phyloP scores from a whole-genome alignment of 2,888 invertebrate species.

The Luperina testacea region DNA sequence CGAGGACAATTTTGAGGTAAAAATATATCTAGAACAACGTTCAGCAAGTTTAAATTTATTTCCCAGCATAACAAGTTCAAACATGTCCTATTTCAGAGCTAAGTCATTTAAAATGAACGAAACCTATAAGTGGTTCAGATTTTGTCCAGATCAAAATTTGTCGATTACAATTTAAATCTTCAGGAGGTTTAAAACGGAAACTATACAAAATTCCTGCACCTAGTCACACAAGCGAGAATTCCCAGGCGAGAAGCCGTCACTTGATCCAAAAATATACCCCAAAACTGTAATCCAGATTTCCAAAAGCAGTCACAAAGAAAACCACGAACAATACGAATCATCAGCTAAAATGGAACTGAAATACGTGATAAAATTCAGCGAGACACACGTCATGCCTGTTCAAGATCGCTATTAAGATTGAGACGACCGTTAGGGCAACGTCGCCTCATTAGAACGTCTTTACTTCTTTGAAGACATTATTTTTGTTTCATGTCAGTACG shows the following conservation, averaged over 20 bases:
- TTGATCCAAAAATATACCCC: slow-evolving; percentile 44
- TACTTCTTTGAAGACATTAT: slow-evolving; percentile 50
- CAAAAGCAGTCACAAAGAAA: slow-evolving; percentile 37
- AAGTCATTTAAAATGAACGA: neutral
- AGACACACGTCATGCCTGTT: slow-evolving; percentile 67
- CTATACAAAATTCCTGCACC: slow-evolving; percentile 8
- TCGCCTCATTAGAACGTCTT: slow-evolving; percentile 64
- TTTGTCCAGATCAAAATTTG: neutral
- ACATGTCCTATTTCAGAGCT: neutral
- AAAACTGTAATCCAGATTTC: slow-evolving; percentile 3
- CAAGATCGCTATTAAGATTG: slow-evolving; percentile 73
- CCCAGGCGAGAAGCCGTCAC: neutral
- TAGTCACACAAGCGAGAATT: slow-evolving; percentile 14
- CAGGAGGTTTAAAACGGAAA: slow-evolving; percentile 7
- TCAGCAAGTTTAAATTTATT: neutral
- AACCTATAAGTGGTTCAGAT: neutral
- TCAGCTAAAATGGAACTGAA: slow-evolving; percentile 54
- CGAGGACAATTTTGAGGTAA: slow-evolving; percentile 9
- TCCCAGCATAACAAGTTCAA: neutral
- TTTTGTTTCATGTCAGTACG: slow-evolving; percentile 54
- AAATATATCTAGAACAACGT: neutral
- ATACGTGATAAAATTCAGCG: slow-evolving; percentile 35
- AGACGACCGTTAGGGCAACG: slow-evolving; percentile 68
- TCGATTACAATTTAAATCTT: neutral
- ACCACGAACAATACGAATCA: slow-evolving; percentile 50